Evolutionary conservation across 2,797 vertebrate species (phyloP), one percentile per base, ranked within the genome.

Genomic region (Halcyon smyrnensis): DNA sequence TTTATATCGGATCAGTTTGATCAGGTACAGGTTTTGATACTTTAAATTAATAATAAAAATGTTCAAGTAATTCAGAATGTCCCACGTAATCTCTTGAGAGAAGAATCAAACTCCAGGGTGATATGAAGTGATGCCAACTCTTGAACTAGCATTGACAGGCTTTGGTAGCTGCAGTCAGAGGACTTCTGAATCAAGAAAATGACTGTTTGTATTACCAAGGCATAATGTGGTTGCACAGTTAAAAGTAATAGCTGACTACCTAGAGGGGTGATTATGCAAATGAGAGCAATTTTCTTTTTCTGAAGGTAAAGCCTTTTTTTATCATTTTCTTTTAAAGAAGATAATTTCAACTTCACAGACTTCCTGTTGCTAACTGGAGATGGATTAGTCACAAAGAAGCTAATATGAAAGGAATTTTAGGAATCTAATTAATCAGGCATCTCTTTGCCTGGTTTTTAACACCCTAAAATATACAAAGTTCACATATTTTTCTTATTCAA

Each of bases 141-240:
- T 59, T 89, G 34, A 96, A 85, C 12, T 81, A 76, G 32, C 12
- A 68, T 13, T 94, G 56, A 48, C 13, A 67, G 17, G 34, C 32
- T 92, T 83, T 84, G 8, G 12, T 54, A 81, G 62, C 32, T 94
- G 37, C 46, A 97, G 81, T 97, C 85, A 97, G 65, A 64, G 8
- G 20, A 30, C 11, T 83, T 96, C 90, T 92, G 88, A 95, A 95
- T 83, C 8, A 68, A 90, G 89, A 91, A 94, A 97, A 96, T 78
- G 7, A 82, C 37, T 83, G 89, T 94, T 91, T 97, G 11, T 74
- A 89, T 97, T 95, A 85, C 30, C 69, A 68, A 94, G 43, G 54
- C 11, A 87, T 67, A 96, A 88, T 96, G 41, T 68, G 20, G 3
- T 83, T 45, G 41, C 43, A 93, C 60, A 83, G 67, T 89, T 88